Base-by-base conservation (phyloP, 2,113 vertebrate genomes). In the Aphyosemion australe region DNA sequence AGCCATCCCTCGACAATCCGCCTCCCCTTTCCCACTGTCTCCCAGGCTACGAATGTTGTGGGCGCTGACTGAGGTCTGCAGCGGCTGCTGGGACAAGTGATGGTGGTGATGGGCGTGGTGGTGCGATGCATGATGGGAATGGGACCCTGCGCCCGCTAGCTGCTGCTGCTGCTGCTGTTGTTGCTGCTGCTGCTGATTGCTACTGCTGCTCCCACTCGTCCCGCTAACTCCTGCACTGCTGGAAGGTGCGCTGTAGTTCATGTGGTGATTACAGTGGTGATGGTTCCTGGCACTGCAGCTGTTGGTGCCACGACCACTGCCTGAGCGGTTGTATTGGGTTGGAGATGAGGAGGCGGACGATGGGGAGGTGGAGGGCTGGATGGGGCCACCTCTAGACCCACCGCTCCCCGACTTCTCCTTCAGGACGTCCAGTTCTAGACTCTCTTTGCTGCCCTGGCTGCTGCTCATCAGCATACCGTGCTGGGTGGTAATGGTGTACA, bases 401-500 rank as follows among this genome's bases (percentile, higher is more conserved):
- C 88, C 72, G 20, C 88, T 83, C 77, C 84, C 84, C 8, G 86
- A 69, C 70, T 84, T 82, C 61, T 93, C 95, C 84, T 95, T 96
- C 65, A 98, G 93, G 86, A 96, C 94, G 31, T 95, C 94, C 91
- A 97, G 93, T 77, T 97, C 97, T 55, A 98, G 91, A 84, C 94
- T 92, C 79, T 96, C 96, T 51, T 92, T 92, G 1, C 84, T 95
- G 80, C 93, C 93, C 0, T 92, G 92, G 76, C 84, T 68, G 61
- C 82, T 59, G 75, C 94, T 87, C 0, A 95, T 95, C 80, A 98
- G 90, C 94, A 98, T 94, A 4, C 94, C 93, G 14, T 94, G 92
- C 91, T 96, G 95, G 0, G 94, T 92, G 0, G 95, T 97, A 89
- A 99, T 98, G 50, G 96, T 98, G 85, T 98, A 98, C 53, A 99